Evolutionary conservation across 2,113 vertebrate species (phyloP).

Genomic region (Propithecus coquereli): DNA sequence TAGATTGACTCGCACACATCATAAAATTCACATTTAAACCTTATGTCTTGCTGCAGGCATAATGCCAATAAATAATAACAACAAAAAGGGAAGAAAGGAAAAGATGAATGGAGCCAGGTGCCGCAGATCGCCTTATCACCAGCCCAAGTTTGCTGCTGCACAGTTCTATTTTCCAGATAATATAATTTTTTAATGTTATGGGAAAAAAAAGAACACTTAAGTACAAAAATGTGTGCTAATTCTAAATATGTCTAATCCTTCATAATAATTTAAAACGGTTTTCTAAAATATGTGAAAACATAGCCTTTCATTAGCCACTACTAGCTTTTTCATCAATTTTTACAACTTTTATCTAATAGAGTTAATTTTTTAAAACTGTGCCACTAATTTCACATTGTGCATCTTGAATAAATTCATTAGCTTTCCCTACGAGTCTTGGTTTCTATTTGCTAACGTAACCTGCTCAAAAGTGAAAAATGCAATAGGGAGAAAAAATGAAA

Average conservation of each 20-base stretch:
- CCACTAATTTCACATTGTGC: neutral
- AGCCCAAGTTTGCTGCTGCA: neutral
- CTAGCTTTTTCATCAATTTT: neutral
- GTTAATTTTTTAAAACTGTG: neutral
- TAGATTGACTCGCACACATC: constrained; percentile 5
- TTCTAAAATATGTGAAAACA: neutral
- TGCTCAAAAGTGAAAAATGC: neutral
- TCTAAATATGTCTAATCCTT: neutral
- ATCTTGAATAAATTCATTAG: constrained; percentile 4
- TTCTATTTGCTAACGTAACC: neutral
- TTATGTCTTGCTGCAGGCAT: neutral
- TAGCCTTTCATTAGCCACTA: neutral
- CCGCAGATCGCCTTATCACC: neutral
- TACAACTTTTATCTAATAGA: neutral
- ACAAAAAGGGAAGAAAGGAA: neutral
- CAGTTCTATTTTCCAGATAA: neutral
- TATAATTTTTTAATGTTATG: neutral
- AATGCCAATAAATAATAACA: constrained; percentile 39
- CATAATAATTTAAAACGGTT: neutral
- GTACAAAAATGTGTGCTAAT: neutral
- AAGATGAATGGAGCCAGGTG: neutral
- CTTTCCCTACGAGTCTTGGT: neutral
- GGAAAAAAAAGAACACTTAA: neutral
- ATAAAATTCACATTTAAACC: constrained; percentile 8
- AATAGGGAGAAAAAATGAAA: neutral